These are phyloP conservation scores for Mungos mungo DNA, from an alignment of 2,113 vertebrate genomes.

Conservation along the genomic window DNA sequence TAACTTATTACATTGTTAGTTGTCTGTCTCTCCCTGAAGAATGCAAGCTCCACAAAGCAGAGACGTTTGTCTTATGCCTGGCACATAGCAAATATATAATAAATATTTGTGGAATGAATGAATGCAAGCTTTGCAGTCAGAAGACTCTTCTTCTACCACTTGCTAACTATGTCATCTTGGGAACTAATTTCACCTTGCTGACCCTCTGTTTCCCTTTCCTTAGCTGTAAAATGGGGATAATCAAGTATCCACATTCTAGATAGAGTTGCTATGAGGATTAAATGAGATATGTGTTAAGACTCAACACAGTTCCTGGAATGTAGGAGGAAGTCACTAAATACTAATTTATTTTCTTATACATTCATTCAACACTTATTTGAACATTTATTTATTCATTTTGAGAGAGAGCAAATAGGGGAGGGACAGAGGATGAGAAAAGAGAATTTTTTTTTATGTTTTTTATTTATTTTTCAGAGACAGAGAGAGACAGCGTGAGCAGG, in stretches of 20 bases:
- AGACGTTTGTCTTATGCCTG: neutral
- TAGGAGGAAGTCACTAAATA: neutral
- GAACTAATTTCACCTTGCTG: neutral
- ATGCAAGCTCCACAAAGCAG: neutral
- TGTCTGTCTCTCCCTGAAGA: slow-evolving; percentile 13
- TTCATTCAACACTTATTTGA: slow-evolving; percentile 9
- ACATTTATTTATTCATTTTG: too few species aligned
- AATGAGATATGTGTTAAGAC: neutral
- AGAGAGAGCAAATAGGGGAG: too few species aligned
- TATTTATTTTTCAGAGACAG: too few species aligned
- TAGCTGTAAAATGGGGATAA: neutral
- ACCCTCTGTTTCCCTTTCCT: neutral
- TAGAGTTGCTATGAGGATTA: neutral
- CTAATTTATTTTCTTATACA: slow-evolving; percentile 2
- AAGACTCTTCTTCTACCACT: neutral
- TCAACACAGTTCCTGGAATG: neutral
- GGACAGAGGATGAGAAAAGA: too few species aligned
- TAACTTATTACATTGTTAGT: neutral
- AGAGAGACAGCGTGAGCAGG: too few species aligned
- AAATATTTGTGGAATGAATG: neutral
- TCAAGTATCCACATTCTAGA: neutral
- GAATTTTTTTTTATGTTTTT: too few species aligned
- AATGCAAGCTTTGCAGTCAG: neutral
- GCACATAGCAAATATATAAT: neutral
- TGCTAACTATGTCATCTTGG: neutral